Percentiles rank a stretch among this genome's conserved stretches.
phyloP scores from a whole-genome alignment of 2,888 invertebrate genomes.

The Urechis unicinctus region DNA sequence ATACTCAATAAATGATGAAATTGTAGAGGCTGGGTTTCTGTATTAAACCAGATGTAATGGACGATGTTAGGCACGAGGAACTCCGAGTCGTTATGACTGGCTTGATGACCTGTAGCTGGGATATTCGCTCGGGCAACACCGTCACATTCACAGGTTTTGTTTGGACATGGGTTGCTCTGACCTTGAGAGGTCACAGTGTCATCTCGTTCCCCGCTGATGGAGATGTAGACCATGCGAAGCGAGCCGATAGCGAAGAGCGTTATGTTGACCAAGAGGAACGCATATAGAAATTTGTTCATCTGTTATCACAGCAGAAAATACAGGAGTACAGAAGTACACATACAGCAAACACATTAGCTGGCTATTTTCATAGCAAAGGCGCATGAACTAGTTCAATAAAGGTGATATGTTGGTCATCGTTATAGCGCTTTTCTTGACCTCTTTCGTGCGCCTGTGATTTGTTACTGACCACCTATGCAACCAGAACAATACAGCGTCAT shows the following conservation, averaged over 20 bases:
- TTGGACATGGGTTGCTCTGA: not conserved
- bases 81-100: not conserved
- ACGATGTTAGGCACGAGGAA: constrained; percentile 23
- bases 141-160: too few relatives aligned
- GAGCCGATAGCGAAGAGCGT: not conserved
- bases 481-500: too few relatives aligned
- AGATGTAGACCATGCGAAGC: not conserved
- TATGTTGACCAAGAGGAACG: not conserved
- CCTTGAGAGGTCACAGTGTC: not conserved
- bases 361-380: too few relatives aligned
- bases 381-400: too few relatives aligned
- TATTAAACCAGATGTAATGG: constrained; percentile 26
- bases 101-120: not conserved
- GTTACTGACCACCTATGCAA: too few relatives aligned
- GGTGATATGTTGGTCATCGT: too few relatives aligned
- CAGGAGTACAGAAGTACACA: too few relatives aligned
- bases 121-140: not conserved
- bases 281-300: not conserved
- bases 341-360: too few relatives aligned
- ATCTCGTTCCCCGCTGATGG: not conserved
- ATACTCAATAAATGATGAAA: constrained; percentile 26
- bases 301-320: too few relatives aligned
- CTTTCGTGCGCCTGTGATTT: too few relatives aligned
- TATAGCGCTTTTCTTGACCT: too few relatives aligned
- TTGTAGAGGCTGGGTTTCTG: constrained; percentile 13